Evolutionary conservation across 2,113 vertebrate genomes (phyloP).

Genomic region (Todiramphus chloris): DNA sequence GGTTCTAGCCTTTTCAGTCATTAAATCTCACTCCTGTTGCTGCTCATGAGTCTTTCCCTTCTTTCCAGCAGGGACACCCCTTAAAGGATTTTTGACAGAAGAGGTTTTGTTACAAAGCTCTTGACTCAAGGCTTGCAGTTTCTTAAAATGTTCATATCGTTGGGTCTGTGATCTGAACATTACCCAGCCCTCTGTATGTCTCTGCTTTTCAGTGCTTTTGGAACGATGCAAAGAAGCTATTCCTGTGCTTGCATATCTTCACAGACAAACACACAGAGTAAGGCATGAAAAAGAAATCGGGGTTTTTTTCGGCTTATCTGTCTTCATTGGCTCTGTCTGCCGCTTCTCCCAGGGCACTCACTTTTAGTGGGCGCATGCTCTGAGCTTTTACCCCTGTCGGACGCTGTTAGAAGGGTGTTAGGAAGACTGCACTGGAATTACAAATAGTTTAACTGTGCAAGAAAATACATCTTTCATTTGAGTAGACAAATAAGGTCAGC

Average conservation of each 20-base stretch:
- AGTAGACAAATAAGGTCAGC: background rate
- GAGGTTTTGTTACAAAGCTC: background rate
- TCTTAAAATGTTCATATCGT: background rate
- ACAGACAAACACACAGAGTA: background rate
- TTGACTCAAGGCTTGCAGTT: background rate
- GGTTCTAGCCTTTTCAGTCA: background rate
- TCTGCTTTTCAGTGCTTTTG: background rate
- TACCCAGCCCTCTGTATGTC: background rate
- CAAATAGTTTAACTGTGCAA: background rate
- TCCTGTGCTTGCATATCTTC: background rate
- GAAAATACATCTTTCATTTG: background rate
- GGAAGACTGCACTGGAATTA: background rate
- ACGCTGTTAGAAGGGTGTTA: background rate
- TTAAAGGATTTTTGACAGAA: background rate
- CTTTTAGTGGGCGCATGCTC: background rate
- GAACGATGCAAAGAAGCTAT: background rate
- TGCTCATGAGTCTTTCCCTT: background rate
- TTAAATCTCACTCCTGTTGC: background rate
- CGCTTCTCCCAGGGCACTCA: background rate
- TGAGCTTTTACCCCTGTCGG: background rate
- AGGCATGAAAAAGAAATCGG: background rate
- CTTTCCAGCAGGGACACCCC: background rate
- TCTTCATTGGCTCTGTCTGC: background rate
- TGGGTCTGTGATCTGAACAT: background rate
- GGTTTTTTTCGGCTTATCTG: background rate